A percentile compares a stretch with the other conserved stretches of the same genome.
Conservation (phyloP, 1,140 invertebrate genomes). For the Physella acuta region DNA sequence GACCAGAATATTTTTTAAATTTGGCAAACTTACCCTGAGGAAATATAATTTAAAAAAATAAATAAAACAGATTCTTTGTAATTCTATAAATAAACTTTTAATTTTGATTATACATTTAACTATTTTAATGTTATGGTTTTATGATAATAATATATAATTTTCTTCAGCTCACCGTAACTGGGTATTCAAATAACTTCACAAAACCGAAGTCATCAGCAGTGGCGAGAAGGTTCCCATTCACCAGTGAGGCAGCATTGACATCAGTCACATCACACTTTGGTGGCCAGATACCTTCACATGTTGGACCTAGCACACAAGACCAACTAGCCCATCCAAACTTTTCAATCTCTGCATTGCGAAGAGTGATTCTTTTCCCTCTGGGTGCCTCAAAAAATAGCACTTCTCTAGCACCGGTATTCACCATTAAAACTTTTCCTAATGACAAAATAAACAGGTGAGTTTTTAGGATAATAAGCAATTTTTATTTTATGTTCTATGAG, state of each 20-base stretch:
- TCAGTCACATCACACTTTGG: constrained; percentile 60
- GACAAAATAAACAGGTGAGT: too few relatives aligned
- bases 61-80: neutral
- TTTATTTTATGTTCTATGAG: too few relatives aligned
- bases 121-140: too few relatives aligned
- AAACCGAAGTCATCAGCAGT: constrained; percentile 61
- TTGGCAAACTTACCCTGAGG: constrained; percentile 60
- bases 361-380: constrained; percentile 53
- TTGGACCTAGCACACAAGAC: constrained; percentile 57
- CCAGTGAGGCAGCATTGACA: constrained; percentile 54
- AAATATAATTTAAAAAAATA: constrained; percentile 15
- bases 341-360: constrained; percentile 54
- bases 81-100: neutral
- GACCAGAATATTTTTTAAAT: constrained; percentile 61
- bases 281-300: constrained; percentile 60
- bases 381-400: constrained; percentile 61
- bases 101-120: neutral
- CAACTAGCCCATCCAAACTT: constrained; percentile 56
- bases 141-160: neutral
- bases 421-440: constrained; percentile 60
- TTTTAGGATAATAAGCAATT: too few relatives aligned
- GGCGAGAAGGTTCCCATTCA: constrained; percentile 50
- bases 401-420: constrained; percentile 60
- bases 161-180: constrained; percentile 46
- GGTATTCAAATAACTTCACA: constrained; percentile 60